These are phyloP conservation scores for Eremophila alpestris DNA, from an alignment of 2,797 vertebrate species.

Conservation along the genomic window DNA sequence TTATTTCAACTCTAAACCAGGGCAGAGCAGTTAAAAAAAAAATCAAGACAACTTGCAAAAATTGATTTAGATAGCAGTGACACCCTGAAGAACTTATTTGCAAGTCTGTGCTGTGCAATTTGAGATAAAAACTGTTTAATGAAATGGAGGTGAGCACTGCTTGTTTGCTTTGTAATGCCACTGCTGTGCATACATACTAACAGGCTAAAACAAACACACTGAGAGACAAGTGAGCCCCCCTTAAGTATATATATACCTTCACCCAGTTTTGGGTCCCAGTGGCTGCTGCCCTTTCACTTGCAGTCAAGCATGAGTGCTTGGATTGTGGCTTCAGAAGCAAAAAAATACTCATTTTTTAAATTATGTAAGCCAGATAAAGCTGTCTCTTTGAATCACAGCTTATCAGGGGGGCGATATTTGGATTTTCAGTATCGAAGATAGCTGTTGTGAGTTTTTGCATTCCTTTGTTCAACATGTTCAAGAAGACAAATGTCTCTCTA, in stretches of 20 bases:
- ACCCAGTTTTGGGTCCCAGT: neutral
- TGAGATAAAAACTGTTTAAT: slow-evolving; percentile 25
- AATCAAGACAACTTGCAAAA: slow-evolving; percentile 48
- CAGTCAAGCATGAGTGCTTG: neutral
- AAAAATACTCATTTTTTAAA: neutral
- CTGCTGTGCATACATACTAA: neutral
- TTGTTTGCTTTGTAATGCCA: neutral
- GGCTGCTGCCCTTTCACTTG: neutral
- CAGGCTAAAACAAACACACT: neutral
- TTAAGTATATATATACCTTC: neutral
- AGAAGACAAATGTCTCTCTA: neutral
- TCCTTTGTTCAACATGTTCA: slow-evolving; percentile 44
- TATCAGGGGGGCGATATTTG: neutral
- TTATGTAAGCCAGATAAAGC: neutral
- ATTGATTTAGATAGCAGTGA: slow-evolving; percentile 35
- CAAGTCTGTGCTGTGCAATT: slow-evolving; percentile 41
- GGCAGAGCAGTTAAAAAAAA: neutral
- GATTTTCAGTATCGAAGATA: slow-evolving; percentile 19
- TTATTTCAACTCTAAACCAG: slow-evolving; percentile 17
- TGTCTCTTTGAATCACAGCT: slow-evolving; percentile 17
- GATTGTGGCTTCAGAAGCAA: neutral
- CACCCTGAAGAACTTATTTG: slow-evolving; percentile 47
- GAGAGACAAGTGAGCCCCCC: neutral
- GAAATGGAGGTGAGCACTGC: slow-evolving; percentile 7
- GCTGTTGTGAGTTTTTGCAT: slow-evolving; percentile 45